Conservation (phyloP, 2,797 vertebrate genomes). For the Sebastes melanostomus region DNA sequence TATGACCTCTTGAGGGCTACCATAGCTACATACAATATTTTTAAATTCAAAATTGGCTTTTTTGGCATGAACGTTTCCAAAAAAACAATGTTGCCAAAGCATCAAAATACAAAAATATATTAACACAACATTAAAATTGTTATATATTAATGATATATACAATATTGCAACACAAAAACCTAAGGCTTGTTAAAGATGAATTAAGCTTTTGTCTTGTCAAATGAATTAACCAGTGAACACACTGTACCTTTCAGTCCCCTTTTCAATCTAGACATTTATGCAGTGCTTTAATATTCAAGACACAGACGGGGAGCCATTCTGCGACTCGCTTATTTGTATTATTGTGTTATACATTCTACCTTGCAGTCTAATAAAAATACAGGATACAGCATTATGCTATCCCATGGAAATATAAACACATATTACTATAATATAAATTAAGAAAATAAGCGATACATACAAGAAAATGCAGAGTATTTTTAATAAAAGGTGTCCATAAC, state of each 20-base stretch:
- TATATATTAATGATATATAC: neutral
- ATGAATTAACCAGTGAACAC: neutral
- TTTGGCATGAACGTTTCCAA: no score
- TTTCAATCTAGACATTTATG: neutral
- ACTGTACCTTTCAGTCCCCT: neutral
- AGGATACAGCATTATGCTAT: neutral
- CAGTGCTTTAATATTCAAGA: neutral
- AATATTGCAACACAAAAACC: neutral
- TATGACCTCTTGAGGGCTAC: neutral
- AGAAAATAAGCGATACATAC: neutral
- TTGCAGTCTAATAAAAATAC: neutral
- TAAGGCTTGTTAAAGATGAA: neutral
- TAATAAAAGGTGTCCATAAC: neutral
- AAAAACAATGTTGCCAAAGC: no score
- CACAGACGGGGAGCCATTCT: neutral
- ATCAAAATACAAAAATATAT: no score
- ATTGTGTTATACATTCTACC: neutral
- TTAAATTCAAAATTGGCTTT: no score
- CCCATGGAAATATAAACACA: neutral
- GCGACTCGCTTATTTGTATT: neutral
- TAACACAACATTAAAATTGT: no score
- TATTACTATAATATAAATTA: neutral
- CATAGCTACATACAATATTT: neutral
- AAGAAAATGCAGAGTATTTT: neutral
- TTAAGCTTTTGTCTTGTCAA: neutral